A percentile compares a stretch with the other conserved stretches of the same genome.
Conservation (phyloP, 2,797 vertebrate species). For the Lemur catta region DNA sequence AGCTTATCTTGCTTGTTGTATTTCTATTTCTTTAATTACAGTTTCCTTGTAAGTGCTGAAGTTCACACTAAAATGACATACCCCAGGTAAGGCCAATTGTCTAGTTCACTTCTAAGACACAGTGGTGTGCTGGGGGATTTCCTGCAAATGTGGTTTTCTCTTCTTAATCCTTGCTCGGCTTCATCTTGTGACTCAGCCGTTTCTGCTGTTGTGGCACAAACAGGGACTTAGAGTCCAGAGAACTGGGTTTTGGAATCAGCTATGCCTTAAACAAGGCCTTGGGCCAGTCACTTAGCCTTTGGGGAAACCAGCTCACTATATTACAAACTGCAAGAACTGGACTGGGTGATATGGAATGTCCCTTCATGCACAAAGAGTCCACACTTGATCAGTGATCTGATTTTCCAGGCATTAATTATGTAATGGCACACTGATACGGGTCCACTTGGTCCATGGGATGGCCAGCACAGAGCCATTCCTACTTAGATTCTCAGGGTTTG, state of each 20-base stretch:
- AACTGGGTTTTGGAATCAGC: not conserved
- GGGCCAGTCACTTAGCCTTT: not conserved
- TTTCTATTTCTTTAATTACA: not conserved
- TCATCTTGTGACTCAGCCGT: not conserved
- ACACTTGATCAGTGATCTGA: not conserved
- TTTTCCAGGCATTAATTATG: not conserved
- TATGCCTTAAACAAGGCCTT: not conserved
- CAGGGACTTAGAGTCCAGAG: not conserved
- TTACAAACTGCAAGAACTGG: not conserved
- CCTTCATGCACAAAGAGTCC: not conserved
- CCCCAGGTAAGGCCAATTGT: not conserved
- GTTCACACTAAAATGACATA: not conserved
- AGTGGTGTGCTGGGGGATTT: not conserved
- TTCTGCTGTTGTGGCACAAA: not conserved
- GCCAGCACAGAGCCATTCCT: not conserved
- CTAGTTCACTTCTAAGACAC: not conserved
- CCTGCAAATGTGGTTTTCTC: not conserved
- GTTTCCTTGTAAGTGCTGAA: not conserved
- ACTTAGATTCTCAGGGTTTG: not conserved
- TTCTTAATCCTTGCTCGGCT: not conserved
- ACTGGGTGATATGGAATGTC: not conserved
- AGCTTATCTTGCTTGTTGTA: not conserved
- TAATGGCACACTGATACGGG: not conserved
- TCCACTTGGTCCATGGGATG: not conserved
- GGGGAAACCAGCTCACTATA: not conserved